These are phyloP conservation scores for Serinus canaria DNA, from an alignment of 2,113 vertebrate species.

Conservation along the genomic window DNA sequence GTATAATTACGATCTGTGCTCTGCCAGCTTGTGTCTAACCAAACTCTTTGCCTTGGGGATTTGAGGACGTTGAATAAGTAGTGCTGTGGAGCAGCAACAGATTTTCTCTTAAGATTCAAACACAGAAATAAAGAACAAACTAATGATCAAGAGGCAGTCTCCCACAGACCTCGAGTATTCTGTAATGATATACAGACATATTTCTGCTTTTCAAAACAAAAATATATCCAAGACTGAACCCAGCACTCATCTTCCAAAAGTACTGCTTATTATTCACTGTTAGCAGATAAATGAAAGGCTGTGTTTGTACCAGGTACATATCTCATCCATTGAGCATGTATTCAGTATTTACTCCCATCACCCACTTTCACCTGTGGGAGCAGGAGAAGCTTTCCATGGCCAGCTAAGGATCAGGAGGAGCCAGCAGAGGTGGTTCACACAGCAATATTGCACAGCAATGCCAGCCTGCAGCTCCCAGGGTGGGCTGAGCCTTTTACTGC, in stretches of 20 bases:
- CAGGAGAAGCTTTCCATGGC: background rate
- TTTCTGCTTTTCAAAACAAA: conserved; percentile 6
- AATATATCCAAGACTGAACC: background rate
- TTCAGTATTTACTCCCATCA: background rate
- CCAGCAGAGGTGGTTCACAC: background rate
- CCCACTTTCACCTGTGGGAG: background rate
- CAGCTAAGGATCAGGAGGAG: background rate
- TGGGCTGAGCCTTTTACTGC: background rate
- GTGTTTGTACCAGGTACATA: background rate
- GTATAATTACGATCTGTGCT: conserved; percentile 23
- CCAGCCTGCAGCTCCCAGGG: background rate
- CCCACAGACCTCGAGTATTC: background rate
- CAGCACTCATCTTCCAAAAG: background rate
- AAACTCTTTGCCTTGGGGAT: conserved; percentile 37
- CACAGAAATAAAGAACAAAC: conserved; percentile 3
- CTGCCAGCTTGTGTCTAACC: conserved; percentile 36
- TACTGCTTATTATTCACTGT: background rate
- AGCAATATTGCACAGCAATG: background rate
- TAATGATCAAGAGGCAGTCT: conserved; percentile 31
- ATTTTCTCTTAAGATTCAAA: conserved; percentile 29
- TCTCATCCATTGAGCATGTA: background rate
- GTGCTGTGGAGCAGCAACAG: background rate
- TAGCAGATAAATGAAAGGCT: conserved; percentile 8
- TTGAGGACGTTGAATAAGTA: conserved; percentile 14
- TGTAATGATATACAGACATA: background rate